Conservation (phyloP, 2,888 invertebrate species). For the Holacanthella duospinosa region DNA sequence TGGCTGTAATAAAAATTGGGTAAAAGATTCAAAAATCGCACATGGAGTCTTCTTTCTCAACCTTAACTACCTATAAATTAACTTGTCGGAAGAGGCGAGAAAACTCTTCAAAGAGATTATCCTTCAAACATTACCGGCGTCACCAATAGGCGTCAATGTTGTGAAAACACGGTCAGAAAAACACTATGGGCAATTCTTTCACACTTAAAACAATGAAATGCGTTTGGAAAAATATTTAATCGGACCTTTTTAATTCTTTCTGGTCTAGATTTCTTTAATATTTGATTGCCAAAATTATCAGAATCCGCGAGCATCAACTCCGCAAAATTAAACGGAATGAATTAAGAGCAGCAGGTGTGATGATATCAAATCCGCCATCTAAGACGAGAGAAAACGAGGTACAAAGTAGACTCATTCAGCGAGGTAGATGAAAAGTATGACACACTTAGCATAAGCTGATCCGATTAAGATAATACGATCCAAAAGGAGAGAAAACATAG, state of each 20-base stretch:
- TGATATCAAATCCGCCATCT: neutral
- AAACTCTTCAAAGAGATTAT: neutral
- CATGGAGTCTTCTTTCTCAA: neutral
- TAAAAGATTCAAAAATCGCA: neutral
- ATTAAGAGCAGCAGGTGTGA: neutral
- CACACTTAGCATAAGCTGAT: conserved; percentile 1
- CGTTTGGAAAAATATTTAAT: too few relatives aligned
- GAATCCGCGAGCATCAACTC: too few relatives aligned
- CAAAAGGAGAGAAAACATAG: neutral
- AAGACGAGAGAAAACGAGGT: neutral
- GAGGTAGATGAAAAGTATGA: neutral
- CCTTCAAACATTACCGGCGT: neutral
- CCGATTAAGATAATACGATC: neutral
- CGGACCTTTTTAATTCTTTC: too few relatives aligned
- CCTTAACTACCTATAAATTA: neutral
- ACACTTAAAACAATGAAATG: too few relatives aligned
- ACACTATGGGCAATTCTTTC: neutral
- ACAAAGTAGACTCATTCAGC: neutral
- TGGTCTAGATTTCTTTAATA: too few relatives aligned
- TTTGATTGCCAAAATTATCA: too few relatives aligned
- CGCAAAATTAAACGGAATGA: too few relatives aligned
- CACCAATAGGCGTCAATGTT: neutral
- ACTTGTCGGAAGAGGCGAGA: neutral
- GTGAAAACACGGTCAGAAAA: neutral
- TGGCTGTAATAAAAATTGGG: neutral